Conservation (phyloP, 2,113 vertebrate species). For the Prietella phreatophila region DNA sequence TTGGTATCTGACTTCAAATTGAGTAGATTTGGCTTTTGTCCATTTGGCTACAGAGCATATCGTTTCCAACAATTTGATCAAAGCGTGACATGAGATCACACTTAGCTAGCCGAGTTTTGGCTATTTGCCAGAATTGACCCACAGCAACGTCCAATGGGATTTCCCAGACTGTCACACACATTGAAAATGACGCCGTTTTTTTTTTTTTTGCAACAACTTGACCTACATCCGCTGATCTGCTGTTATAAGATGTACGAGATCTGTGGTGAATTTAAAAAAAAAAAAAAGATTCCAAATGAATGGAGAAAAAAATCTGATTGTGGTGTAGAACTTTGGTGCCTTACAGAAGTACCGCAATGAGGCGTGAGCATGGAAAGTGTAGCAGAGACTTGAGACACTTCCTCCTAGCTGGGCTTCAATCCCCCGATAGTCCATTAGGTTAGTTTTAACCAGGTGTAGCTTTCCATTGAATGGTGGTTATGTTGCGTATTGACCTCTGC, state of each 20-base stretch:
- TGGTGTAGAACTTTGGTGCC: constrained; percentile 2
- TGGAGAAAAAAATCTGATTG: constrained; percentile 6
- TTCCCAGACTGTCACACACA: background rate
- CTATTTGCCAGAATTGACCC: background rate
- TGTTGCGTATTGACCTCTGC: constrained; percentile 12
- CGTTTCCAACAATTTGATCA: background rate
- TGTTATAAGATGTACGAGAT: background rate
- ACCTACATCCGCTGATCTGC: background rate
- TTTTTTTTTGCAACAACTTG: background rate
- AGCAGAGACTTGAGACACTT: background rate
- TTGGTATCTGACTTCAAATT: background rate
- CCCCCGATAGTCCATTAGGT: background rate
- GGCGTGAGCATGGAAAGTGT: background rate
- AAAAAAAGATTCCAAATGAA: background rate
- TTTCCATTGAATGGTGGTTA: constrained; percentile 9
- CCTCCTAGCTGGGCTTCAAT: background rate
- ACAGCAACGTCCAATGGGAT: background rate
- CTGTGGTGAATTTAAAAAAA: background rate
- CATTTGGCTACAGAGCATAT: background rate
- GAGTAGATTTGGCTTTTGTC: background rate
- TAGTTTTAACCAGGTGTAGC: background rate
- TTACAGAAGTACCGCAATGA: background rate
- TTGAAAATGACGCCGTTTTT: background rate
- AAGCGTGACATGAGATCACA: background rate
- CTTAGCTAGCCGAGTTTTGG: background rate